Evolutionary conservation across 2,888 invertebrate genomes (phyloP).

Genomic region (Limnephilus auricula): DNA sequence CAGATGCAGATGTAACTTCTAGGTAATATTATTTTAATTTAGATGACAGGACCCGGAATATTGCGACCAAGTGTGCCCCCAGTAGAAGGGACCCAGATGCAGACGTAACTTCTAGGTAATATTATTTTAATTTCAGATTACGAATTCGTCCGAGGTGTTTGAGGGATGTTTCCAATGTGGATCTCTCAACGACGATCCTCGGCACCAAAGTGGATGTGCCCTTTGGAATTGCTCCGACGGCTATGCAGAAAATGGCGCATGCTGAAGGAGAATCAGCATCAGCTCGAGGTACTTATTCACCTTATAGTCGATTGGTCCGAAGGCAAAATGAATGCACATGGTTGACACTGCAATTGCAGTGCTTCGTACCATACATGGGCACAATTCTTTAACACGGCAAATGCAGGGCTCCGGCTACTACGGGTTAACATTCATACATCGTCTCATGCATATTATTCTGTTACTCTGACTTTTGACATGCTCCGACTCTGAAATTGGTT

Average conservation of each 20-base stretch:
- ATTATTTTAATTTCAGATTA: constrained; percentile 75
- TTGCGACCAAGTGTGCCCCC: not conserved
- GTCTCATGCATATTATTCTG: no score
- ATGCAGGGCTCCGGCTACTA: no score
- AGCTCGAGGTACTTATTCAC: constrained; percentile 81
- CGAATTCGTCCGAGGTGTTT: constrained; percentile 88
- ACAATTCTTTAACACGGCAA: no score
- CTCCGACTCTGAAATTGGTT: no score
- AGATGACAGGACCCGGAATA: not conserved
- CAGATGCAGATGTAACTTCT: not conserved
- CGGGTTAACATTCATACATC: no score
- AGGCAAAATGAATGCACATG: no score
- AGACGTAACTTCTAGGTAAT: not conserved
- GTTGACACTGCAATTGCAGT: no score
- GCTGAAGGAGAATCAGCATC: constrained; percentile 92
- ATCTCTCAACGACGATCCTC: constrained; percentile 80
- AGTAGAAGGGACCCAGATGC: not conserved
- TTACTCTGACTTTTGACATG: no score
- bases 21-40: not conserved
- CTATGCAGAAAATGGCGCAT: constrained; percentile 95
- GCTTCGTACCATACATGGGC: no score
- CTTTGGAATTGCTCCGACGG: constrained; percentile 90
- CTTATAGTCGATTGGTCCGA: constrained; percentile 36
- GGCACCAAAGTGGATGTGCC: constrained; percentile 84
- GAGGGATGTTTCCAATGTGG: constrained; percentile 83